These are phyloP conservation scores for Phania funesta DNA, from an alignment of 2,888 invertebrate genomes.

Conservation along the genomic window DNA sequence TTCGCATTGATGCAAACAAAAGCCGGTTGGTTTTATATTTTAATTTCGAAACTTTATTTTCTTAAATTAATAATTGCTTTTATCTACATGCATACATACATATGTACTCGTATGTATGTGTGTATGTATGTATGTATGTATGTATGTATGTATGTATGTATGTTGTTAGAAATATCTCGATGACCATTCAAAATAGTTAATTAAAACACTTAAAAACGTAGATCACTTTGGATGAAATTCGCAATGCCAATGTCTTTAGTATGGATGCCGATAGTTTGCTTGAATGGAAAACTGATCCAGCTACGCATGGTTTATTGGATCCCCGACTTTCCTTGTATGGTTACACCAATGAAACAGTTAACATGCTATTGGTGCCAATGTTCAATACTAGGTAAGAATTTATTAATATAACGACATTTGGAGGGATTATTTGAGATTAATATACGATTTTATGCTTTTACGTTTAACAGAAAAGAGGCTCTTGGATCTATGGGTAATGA, in stretches of 20 bases:
- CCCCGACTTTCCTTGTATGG: conserved; percentile 93
- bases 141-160: too few species aligned
- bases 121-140: too few species aligned
- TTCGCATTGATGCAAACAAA: conserved; percentile 49
- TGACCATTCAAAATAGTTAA: not conserved
- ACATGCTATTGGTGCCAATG: conserved; percentile 97
- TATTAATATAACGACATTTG: not conserved
- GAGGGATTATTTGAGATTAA: not conserved
- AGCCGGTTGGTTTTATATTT: conserved; percentile 53
- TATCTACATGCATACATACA: too few species aligned
- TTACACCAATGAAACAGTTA: conserved; percentile 97
- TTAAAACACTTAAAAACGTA: conserved; percentile 73
- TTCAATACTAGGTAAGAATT: conserved; percentile 90
- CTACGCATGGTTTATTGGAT: conserved; percentile 85
- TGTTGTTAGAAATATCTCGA: not conserved
- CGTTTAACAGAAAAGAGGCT: conserved; percentile 92
- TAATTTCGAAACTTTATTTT: conserved; percentile 14
- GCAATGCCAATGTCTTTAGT: conserved; percentile 83
- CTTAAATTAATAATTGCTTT: conserved; percentile 22
- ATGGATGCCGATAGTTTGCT: conserved; percentile 66
- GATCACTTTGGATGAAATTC: conserved; percentile 91
- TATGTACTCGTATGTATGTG: too few species aligned
- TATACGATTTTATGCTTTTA: not conserved
- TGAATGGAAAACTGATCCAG: conserved; percentile 67
- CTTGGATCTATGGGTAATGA: conserved; percentile 99